Base-by-base conservation (phyloP, 2,797 vertebrate species). In the Acipenser oxyrinchus region DNA sequence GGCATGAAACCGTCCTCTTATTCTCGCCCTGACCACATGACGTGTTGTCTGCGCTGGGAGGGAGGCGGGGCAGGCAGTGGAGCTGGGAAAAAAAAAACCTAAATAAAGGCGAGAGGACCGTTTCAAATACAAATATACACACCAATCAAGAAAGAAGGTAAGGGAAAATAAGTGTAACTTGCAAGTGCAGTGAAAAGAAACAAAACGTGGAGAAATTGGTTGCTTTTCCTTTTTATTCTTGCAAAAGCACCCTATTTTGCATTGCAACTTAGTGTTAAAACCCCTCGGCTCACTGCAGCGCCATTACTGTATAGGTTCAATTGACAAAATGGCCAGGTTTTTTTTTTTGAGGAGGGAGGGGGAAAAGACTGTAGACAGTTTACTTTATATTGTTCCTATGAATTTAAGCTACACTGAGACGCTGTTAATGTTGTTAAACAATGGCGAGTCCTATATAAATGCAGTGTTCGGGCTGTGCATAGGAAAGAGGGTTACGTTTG, bases 291-390 rank as follows among this genome's bases (percentile, higher is more conserved):
- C 78, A 78, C 73, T 79, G 77, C 87, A 88, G 84, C 89, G 90
- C 90, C 89, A 92, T 90, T 84, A 87, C 82, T 81, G 84, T 83
- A 75, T 77, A 62, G 77, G 63, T 49, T 70, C 82, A 72, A 79
- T 81, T 74, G 80, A 90, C 89, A 91, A 91, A 90, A 91, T 91
- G 90, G 90, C 89, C 86, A 80, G 76, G 70, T 77, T 79, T 64
- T 71, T 70, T 71, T 72, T 69, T n/a, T n/a, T n/a, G n/a, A 37
- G 23, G 23, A 0, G 23, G 23, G 23, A 2, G 23, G 23, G 23
- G 2, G 23, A n/a, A n/a, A n/a, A n/a, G n/a, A 37, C 23, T 37
- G 23, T 37, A 37, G 23, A 4, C 4, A 37, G 23, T 37, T 37
- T 37, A 37, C 23, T 18, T 18, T 37, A 37, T 37, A 37, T 37